Conservation (phyloP, 2,888 invertebrate genomes). For the Polydrusus pterygomalis region DNA sequence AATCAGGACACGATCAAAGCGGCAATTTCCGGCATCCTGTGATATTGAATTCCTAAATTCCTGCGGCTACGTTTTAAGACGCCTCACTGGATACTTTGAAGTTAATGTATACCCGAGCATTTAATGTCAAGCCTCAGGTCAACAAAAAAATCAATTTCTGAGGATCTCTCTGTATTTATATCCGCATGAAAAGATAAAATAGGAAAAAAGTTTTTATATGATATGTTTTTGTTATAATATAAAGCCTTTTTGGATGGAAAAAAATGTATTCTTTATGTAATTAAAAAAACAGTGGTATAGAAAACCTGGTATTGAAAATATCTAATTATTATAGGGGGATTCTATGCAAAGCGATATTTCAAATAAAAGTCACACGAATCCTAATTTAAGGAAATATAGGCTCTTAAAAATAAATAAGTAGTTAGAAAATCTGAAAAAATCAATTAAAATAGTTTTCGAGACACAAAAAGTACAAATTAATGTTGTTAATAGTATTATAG, state of each 20-base stretch:
- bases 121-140: constrained; percentile 25
- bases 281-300: too few species aligned
- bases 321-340: too few species aligned
- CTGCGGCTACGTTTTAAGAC: constrained; percentile 16
- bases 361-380: too few species aligned
- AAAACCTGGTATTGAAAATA: too few species aligned
- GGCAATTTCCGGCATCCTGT: constrained; percentile 11
- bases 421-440: too few species aligned
- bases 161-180: constrained; percentile 14
- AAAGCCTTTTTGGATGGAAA: background rate
- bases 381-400: too few species aligned
- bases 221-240: background rate
- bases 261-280: too few species aligned
- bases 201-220: background rate
- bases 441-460: too few species aligned
- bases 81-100: constrained; percentile 27
- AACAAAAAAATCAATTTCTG: constrained; percentile 24
- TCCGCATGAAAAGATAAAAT: background rate
- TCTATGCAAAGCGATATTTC: too few species aligned
- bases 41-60: constrained; percentile 15
- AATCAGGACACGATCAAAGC: constrained; percentile 14
- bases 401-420: too few species aligned
- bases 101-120: constrained; percentile 16
- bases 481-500: too few species aligned
- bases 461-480: too few species aligned